Evolutionary conservation across 2,113 vertebrate species (phyloP).

Genomic region (Papio anubis): DNA sequence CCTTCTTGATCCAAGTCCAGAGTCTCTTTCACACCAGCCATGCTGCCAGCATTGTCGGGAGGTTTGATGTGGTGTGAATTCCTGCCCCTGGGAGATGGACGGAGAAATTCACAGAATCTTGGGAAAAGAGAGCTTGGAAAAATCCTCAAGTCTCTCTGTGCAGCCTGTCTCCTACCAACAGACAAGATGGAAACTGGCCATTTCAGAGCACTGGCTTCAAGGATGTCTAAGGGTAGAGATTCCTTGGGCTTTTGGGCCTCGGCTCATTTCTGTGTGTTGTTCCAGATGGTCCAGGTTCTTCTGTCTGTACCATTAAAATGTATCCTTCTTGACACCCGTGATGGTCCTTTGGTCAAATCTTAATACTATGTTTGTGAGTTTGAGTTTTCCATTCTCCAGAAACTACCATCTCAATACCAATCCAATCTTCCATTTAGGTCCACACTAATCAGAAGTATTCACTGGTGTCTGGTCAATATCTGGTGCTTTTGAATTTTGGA

Average conservation of each 20-base stretch:
- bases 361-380: neutral
- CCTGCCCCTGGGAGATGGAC: neutral
- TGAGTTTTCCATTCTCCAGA: neutral
- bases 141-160: neutral
- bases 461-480: neutral
- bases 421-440: neutral
- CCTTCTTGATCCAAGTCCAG: no score
- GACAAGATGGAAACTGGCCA: fast-evolving
- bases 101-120: neutral
- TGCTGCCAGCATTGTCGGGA: neutral
- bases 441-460: neutral
- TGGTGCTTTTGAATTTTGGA: neutral
- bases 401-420: neutral
- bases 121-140: neutral
- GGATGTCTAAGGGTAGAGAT: neutral
- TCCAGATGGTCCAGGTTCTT: neutral
- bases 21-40: neutral
- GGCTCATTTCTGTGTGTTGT: neutral
- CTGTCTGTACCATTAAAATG: neutral
- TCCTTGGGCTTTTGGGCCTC: neutral
- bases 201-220: neutral
- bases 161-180: no score
- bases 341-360: neutral
- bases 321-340: neutral
- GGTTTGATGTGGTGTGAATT: neutral